These are phyloP conservation scores for Apis cerana DNA, from an alignment of 1,140 invertebrate genomes.

Conservation along the genomic window DNA sequence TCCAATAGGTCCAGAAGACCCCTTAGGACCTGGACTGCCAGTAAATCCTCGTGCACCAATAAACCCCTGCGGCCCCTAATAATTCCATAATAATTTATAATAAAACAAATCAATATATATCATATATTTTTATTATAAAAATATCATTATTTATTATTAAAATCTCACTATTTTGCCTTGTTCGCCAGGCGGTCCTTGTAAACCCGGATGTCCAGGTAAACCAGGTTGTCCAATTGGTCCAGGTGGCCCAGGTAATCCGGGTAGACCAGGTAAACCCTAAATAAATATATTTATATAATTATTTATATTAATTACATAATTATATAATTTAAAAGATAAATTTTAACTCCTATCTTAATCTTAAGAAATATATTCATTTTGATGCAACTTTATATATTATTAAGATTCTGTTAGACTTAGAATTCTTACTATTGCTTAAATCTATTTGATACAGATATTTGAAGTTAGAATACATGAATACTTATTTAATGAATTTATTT, in stretches of 20 bases:
- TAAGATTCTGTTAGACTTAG: too few species aligned
- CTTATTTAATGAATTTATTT: too few species aligned
- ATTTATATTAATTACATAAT: background rate
- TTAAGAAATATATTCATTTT: too few species aligned
- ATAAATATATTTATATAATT: background rate
- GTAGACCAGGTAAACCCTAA: conserved; percentile 35
- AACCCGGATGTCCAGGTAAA: conserved; percentile 68
- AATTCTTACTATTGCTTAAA: too few species aligned
- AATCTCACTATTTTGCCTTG: conserved; percentile 65
- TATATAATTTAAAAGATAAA: too few species aligned
- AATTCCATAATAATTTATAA: background rate
- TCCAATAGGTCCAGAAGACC: conserved; percentile 59
- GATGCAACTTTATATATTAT: too few species aligned
- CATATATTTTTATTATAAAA: background rate
- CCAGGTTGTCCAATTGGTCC: conserved; percentile 73
- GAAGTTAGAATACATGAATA: too few species aligned
- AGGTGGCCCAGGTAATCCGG: conserved; percentile 64
- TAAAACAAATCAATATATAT: background rate
- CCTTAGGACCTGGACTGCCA: conserved; percentile 62
- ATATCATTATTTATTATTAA: background rate
- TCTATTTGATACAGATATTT: too few species aligned
- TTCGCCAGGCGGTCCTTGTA: conserved; percentile 68
- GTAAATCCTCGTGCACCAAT: conserved; percentile 71
- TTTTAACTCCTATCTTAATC: too few species aligned
- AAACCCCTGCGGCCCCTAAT: conserved; percentile 60